Evolutionary conservation across 2,113 vertebrate species (phyloP).

Genomic region (Rhineura floridana): DNA sequence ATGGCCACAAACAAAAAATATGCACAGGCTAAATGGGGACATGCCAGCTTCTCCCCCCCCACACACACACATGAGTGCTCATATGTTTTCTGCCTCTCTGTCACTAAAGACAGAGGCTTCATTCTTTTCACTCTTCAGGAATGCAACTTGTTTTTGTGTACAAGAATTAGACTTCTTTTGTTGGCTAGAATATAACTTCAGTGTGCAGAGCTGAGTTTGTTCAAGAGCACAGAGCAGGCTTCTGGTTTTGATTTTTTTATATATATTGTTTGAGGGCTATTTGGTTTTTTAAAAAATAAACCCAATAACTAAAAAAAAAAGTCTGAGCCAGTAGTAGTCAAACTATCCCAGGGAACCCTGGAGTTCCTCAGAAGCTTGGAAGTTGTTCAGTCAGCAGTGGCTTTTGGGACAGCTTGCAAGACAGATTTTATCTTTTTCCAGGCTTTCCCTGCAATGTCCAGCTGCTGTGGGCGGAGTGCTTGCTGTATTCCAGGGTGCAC

Average conservation of each 20-base stretch:
- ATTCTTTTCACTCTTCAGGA: conserved; percentile 56
- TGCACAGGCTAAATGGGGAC: not conserved
- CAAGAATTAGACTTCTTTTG: not conserved
- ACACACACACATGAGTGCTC: too few species aligned
- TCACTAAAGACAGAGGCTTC: conserved; percentile 45
- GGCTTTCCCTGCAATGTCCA: not conserved
- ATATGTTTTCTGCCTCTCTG: conserved; percentile 23
- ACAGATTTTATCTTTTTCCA: not conserved
- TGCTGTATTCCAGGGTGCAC: not conserved
- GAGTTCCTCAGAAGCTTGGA: not conserved
- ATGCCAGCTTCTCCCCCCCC: not conserved
- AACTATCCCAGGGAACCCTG: too few species aligned
- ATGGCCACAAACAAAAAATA: conserved; percentile 2
- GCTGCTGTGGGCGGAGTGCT: not conserved
- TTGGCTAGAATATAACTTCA: not conserved
- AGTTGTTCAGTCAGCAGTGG: not conserved
- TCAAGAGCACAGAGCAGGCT: not conserved
- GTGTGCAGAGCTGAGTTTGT: conserved; percentile 8
- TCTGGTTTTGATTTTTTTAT: not conserved
- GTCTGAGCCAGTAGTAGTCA: not conserved
- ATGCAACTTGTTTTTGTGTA: conserved; percentile 11
- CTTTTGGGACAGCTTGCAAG: not conserved
- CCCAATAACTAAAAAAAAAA: not conserved
- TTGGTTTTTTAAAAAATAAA: too few species aligned
- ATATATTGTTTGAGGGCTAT: not conserved